Evolutionary conservation across 2,888 invertebrate genomes (phyloP), one percentile per base, ranked within the genome.

Genomic region (Melipona bicolor): DNA sequence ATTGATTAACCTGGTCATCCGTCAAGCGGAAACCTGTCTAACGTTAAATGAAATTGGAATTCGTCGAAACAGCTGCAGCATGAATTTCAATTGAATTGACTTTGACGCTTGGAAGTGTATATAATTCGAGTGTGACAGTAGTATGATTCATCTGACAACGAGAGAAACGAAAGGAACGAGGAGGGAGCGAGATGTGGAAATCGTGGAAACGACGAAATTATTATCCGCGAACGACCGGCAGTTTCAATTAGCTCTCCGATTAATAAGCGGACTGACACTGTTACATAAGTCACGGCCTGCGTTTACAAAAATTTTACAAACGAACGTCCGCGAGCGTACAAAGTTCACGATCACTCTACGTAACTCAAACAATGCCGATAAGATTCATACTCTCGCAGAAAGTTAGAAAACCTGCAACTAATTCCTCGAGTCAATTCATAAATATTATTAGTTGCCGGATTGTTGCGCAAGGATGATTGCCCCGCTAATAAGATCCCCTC

Each of bases 1-100:
- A 82, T 81, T 88, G 87, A 91, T 91, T 87, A 87, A 88, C 19
- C 87, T 80, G 77, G 78, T 32, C 32, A 67, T 62, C 50, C 9
- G 6, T 61, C 27, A 61, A 61, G 19, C 9, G 24, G 61, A 19
- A 27, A 15, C 61, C 15, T n/a, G 56, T n/a, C n/a, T 5, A n/a
- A n/a, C 15, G n/a, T 56, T 15, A 56, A n/a, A n/a, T n/a, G 2
- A n/a, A n/a, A 56, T n/a, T 56, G 15, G 15, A 56, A n/a, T n/a
- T n/a, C 2, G n/a, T 15, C 4, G 0, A 15, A 2, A 5, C 56
- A n/a, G 43, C 9, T 43, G 43, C 43, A 2, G 43, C 56, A 15
- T 15, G 5, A n/a, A 56, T 0, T 56, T n/a, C 15, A n/a, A 4
- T 15, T 56, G 15, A 56, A 56, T 0, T 15, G n/a, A n/a, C n/a